Conservation (phyloP, 2,888 invertebrate species). For the Epicampocera succincta region DNA sequence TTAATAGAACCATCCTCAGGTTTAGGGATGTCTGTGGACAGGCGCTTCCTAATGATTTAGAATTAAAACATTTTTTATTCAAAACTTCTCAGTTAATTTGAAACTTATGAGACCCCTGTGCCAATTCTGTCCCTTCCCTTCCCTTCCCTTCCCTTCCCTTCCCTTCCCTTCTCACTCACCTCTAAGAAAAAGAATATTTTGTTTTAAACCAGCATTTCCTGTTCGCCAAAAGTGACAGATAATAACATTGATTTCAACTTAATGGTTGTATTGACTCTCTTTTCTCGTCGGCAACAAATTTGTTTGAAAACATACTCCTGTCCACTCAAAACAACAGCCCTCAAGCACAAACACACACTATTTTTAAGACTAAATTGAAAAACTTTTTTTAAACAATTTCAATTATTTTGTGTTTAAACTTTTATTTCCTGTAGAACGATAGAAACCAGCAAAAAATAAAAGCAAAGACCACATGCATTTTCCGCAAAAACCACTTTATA, state of each 20-base stretch:
- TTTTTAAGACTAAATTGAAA: constrained; percentile 34
- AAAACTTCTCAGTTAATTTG: too few species aligned
- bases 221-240: not conserved
- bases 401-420: constrained; percentile 38
- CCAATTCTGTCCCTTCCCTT: too few species aligned
- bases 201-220: not conserved
- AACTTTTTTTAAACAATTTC: constrained; percentile 47
- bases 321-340: not conserved
- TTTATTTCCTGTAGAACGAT: not conserved
- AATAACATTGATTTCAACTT: constrained; percentile 16
- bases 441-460: not conserved
- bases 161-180: not conserved
- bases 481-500: constrained; percentile 32
- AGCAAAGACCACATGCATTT: constrained; percentile 24
- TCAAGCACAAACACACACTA: not conserved
- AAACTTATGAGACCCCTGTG: too few species aligned
- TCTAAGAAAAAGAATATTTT: not conserved
- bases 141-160: too few species aligned
- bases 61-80: too few species aligned
- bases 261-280: not conserved
- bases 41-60: too few species aligned
- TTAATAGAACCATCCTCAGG: too few species aligned
- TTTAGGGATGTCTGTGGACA: too few species aligned
- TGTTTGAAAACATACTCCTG: too few species aligned
- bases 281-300: not conserved